A percentile compares a stretch with the other conserved stretches of the same genome.
These are phyloP conservation scores for Enteromius unitaeniatus DNA, from an alignment of 2,797 vertebrate species.

Conservation along the genomic window DNA sequence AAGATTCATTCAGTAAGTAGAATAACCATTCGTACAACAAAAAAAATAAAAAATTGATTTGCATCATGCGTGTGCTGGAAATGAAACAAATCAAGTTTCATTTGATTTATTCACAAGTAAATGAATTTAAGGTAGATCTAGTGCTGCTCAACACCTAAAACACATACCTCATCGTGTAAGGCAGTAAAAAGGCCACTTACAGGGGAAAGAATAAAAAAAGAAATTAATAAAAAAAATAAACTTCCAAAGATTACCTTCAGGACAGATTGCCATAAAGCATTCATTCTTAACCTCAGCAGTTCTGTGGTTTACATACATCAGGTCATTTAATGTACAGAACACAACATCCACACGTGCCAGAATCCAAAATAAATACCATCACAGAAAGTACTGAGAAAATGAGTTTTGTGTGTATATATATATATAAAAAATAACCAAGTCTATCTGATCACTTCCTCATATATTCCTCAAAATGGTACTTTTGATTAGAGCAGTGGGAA, in stretches of 20 bases:
- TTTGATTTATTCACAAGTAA: constrained; percentile 76
- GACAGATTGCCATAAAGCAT: constrained; percentile 44
- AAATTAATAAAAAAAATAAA: constrained; percentile 33
- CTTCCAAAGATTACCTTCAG: constrained; percentile 42
- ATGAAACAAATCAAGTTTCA: constrained; percentile 41
- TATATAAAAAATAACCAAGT: not conserved
- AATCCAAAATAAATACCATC: constrained; percentile 74
- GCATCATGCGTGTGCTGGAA: not conserved
- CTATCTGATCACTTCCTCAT: not conserved
- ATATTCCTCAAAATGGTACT: not conserved
- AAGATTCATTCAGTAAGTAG: not conserved
- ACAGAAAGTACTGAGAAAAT: constrained; percentile 48
- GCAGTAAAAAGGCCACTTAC: constrained; percentile 79
- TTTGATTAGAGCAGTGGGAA: constrained; percentile 19
- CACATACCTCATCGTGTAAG: constrained; percentile 60
- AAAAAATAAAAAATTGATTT: not conserved
- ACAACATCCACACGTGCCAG: constrained; percentile 36
- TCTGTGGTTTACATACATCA: constrained; percentile 30
- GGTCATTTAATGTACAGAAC: constrained; percentile 35
- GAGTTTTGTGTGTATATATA: not conserved
- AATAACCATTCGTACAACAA: not conserved
- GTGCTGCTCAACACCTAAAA: constrained; percentile 58
- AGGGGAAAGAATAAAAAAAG: constrained; percentile 31
- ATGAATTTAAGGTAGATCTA: constrained; percentile 72
- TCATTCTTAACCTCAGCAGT: constrained; percentile 28